Evolutionary conservation across 2,797 vertebrate species (phyloP), one percentile per base, ranked within the genome.

Genomic region (Characodon lateralis): DNA sequence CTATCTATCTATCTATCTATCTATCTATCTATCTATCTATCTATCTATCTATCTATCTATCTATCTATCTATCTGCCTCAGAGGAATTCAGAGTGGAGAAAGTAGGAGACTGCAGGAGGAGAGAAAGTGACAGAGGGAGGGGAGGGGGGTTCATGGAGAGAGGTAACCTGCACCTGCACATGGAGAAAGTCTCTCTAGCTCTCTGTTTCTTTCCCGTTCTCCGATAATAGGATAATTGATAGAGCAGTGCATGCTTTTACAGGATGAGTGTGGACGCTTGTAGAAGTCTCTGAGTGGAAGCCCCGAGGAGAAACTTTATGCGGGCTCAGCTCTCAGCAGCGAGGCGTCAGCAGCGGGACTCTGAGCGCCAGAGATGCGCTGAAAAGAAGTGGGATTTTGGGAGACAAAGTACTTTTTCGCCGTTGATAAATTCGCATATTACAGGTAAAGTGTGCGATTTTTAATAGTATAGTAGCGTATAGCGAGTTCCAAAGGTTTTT

Each of bases 161-260:
- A 79, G 86, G 86, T 87, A 81, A 88, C 13, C 73, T 87, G 88
- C 89, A 91, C 88, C 88, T 94, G 89, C 89, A 88, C 83, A 78
- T 85, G 79, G 75, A 83, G 61, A 78, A 85, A 51, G 73, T 74
- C 81, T 78, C 43, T 78, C 85, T 61, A 71, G 59, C 77, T 77
- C 76, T 20, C 77, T 72, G 61, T 65, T 70, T 83, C 76, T 74
- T 82, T 87, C 85, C 84, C 82, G 73, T 78, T 83, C 84, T 79
- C 72, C 77, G 73, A 81, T 90, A 89, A 93, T 85, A 83, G 87
- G 85, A 89, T 91, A 89, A 93, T 88, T 92, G 87, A 93, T 83
- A 87, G 85, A 75, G 68, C 13, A 28, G 82, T 39, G 72, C 41
- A 59, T 22, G 66, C 78, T 79, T 71, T 79, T 73, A 74, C 83